Conservation (phyloP, 23 tunicate species). For the Pegea sp. region DNA sequence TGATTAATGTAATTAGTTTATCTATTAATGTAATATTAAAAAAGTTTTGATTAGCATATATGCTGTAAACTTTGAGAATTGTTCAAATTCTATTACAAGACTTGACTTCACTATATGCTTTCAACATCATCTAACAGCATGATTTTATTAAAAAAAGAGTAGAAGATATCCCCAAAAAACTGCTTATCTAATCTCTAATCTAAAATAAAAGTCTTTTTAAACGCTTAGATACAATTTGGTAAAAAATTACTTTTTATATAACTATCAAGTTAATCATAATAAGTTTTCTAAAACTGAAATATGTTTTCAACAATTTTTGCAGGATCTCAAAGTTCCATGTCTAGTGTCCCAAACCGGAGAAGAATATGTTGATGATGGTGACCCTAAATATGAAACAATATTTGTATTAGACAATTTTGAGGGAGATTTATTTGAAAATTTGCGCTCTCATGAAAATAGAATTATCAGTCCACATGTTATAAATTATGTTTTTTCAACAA, state of each 20-base stretch:
- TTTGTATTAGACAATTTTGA: conserved; percentile 76
- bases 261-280: neutral
- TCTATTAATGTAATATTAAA: too few relatives aligned
- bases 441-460: conserved; percentile 33
- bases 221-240: neutral
- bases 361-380: conserved; percentile 53
- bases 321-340: conserved; percentile 46
- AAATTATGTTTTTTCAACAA: conserved; percentile 20
- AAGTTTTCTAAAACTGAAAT: neutral
- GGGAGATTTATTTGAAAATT: conserved; percentile 18
- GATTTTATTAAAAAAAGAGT: too few relatives aligned
- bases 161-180: too few relatives aligned
- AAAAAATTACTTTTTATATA: neutral
- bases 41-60: too few relatives aligned
- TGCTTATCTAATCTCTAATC: too few relatives aligned
- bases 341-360: conserved; percentile 38
- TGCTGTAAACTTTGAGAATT: too few relatives aligned
- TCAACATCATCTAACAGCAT: too few relatives aligned
- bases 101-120: too few relatives aligned
- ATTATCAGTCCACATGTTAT: conserved; percentile 67
- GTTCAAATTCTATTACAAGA: too few relatives aligned
- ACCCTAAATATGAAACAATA: conserved; percentile 56
- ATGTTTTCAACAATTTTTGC: neutral
- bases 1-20: too few relatives aligned
- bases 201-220: too few relatives aligned